Evolutionary conservation across 2,113 vertebrate genomes (phyloP).

Genomic region (Rousettus leschenaultii): DNA sequence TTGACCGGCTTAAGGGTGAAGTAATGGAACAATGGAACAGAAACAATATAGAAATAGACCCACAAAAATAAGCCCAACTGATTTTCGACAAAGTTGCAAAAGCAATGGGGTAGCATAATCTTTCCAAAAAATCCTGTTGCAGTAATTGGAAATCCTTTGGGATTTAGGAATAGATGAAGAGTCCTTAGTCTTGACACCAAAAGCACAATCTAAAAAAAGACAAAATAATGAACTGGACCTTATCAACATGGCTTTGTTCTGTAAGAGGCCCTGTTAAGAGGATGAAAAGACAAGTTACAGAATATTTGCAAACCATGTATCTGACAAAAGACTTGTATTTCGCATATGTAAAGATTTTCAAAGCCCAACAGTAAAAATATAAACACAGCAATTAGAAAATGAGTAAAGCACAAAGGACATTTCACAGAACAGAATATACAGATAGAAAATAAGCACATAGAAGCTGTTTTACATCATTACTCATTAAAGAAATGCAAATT

Average conservation of each 20-base stretch:
- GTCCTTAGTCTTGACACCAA: not conserved
- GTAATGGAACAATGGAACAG: not conserved
- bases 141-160: not conserved
- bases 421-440: not conserved
- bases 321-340: not conserved
- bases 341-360: not conserved
- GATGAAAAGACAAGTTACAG: not conserved
- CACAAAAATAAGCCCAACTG: not conserved
- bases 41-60: not conserved
- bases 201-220: not conserved
- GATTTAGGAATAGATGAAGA: not conserved
- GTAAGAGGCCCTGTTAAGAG: not conserved
- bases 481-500: not conserved
- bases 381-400: not conserved
- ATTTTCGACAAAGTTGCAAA: not conserved
- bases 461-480: not conserved
- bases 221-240: not conserved
- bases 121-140: not conserved
- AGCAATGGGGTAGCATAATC: not conserved
- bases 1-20: no score
- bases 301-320: not conserved
- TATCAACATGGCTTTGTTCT: not conserved
- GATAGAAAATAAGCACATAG: not conserved
- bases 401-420: not conserved
- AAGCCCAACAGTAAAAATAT: not conserved